A percentile compares a stretch with the other conserved stretches of the same genome.
Conservation (phyloP, 2,888 invertebrate species). For the Hetaerina titia region DNA sequence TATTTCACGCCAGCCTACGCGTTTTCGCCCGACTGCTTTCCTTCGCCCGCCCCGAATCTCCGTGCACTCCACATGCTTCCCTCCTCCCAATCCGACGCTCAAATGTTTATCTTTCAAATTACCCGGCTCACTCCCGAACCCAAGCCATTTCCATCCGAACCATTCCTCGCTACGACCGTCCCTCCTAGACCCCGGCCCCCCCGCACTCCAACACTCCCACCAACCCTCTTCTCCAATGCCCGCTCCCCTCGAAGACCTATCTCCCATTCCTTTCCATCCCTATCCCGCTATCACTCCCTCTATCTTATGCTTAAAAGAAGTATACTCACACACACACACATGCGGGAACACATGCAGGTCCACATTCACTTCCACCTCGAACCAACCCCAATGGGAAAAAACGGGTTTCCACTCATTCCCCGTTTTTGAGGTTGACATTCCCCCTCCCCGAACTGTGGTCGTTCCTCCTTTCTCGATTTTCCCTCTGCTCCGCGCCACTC, state of each 20-base stretch:
- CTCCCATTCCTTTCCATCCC: slow-evolving; percentile 39
- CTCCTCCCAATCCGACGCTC: neutral
- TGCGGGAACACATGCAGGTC: slow-evolving; percentile 7
- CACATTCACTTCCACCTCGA: slow-evolving; percentile 14
- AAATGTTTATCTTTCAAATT: slow-evolving; percentile 50
- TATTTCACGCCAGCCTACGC: neutral
- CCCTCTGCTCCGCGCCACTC: slow-evolving; percentile 49
- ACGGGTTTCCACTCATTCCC: slow-evolving; percentile 60
- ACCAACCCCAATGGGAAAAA: slow-evolving; percentile 55
- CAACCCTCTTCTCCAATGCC: neutral
- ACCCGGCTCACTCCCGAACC: slow-evolving; percentile 33
- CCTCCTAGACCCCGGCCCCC: neutral
- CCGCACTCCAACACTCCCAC: neutral
- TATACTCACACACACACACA: slow-evolving; percentile 48
- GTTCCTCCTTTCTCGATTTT: slow-evolving; percentile 56
- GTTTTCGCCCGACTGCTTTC: neutral
- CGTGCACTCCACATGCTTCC: neutral
- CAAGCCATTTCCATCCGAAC: neutral
- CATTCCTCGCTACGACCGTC: neutral
- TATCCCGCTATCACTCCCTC: slow-evolving; percentile 16
- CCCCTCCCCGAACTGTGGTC: slow-evolving; percentile 31
- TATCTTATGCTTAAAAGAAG: slow-evolving; percentile 34
- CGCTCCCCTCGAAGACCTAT: neutral
- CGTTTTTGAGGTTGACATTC: slow-evolving; percentile 58
- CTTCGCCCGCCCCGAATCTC: neutral